Percentiles rank a stretch among this genome's conserved stretches.
phyloP scores from a whole-genome alignment of 2,888 invertebrate genomes.

The Drosophila nr. perissopoda region DNA sequence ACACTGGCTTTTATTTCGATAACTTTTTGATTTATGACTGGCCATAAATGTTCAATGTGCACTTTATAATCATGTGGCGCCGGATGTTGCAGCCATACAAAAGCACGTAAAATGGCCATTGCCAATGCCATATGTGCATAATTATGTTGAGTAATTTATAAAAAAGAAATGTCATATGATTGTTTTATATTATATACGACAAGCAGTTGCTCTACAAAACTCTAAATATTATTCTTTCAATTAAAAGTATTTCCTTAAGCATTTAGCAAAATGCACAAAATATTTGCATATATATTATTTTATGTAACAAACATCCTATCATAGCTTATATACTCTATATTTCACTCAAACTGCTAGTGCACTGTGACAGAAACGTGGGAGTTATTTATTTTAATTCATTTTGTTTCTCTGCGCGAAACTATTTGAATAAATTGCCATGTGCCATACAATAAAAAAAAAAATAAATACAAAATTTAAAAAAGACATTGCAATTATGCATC shows the following conservation, averaged over 20 bases:
- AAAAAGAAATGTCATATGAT: neutral
- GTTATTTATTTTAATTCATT: slow-evolving; percentile 19
- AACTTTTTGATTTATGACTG: slow-evolving; percentile 84
- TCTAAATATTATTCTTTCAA: neutral
- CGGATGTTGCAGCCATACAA: slow-evolving; percentile 39
- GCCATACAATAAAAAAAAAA: slow-evolving; percentile 2
- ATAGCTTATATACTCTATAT: slow-evolving; percentile 2
- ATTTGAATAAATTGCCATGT: slow-evolving; percentile 52
- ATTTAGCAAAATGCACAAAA: neutral
- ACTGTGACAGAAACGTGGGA: slow-evolving; percentile 25
- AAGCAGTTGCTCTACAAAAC: slow-evolving; percentile 13
- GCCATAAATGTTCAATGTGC: slow-evolving; percentile 80
- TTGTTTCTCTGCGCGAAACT: slow-evolving; percentile 16
- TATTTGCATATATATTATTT: neutral
- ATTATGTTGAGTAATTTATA: slow-evolving; percentile 45
- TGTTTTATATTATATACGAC: neutral
- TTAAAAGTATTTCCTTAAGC: neutral
- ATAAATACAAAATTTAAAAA: slow-evolving; percentile 6
- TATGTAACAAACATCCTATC: neutral
- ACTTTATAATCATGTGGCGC: slow-evolving; percentile 73
- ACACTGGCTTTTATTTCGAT: slow-evolving; percentile 74
- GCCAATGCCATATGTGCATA: slow-evolving; percentile 67
- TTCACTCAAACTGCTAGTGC: slow-evolving; percentile 20
- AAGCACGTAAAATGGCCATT: slow-evolving; percentile 23
- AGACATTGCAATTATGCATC: slow-evolving; percentile 46